Evolutionary conservation across 1,140 invertebrate species (phyloP), one percentile per base, ranked within the genome.

Genomic region (Ceratitis capitata): DNA sequence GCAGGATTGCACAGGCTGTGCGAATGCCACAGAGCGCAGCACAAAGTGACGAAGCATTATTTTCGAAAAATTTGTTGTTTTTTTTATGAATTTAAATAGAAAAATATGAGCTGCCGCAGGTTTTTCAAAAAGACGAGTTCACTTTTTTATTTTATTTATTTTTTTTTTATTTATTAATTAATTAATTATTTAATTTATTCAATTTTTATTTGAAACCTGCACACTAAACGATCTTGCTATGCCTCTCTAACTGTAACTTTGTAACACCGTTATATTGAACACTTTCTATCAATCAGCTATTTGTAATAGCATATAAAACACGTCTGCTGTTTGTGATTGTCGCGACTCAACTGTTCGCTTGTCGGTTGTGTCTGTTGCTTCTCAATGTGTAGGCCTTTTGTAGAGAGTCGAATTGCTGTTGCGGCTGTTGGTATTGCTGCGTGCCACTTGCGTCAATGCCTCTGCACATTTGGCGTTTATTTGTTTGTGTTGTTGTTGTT

Each of bases 31-130:
- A 10, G 69, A 78, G n/a, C 69, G 69, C n/a, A 47, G 9, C 69
- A n/a, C n/a, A n/a, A 78, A 78, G 23, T 45, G 69, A n/a, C 69
- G 69, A 42, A 78, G 35, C 69, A 78, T 78, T 78, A 45, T 78
- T 1, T 45, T 23, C 42, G 5, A 45, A 45, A 12, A n/a, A 3
- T 56, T 23, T 56, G n/a, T 7, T n/a, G 23, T n/a, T 23, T 23
- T 1, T 19, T 56, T 56, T 23, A 5, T 9, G 10, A 56, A 56
- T 23, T 56, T 56, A 56, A n/a, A 7, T 14, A 56, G 14, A 9
- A 9, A 56, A 12, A 56, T n/a, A 53, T 9, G 0, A 5, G 6
- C 7, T n/a, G 3, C 4, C 23, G 14, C n/a, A 56, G n/a, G n/a
- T 9, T 61, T 61, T 69, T 78, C 45, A 39, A 14, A 1, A n/a